Evolutionary conservation across 2,797 vertebrate genomes (phyloP), one percentile per base, ranked within the genome.

Genomic region (Chelon auratus): DNA sequence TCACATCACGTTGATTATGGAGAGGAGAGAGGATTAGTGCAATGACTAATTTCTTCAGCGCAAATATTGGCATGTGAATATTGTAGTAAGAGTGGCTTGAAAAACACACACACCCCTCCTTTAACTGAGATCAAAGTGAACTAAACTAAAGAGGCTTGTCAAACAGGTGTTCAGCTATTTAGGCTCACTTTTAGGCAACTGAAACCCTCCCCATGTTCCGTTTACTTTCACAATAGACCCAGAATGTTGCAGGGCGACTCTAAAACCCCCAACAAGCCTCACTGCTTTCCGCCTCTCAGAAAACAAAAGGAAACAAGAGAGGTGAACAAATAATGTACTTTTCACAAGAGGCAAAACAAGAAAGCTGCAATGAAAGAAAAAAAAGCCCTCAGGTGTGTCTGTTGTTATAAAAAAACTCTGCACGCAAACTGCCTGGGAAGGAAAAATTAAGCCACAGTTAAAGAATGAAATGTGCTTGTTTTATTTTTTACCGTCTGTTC

Each of bases 371-470:
- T 18, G 40, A 20, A 9, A 1, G 59, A 47, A 30, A 61, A 18
- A 37, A 54, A 37, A 37, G 11, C 50, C 68, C 59, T 48, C 3
- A 17, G 36, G 42, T 37, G 36, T 55, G 68, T 78, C 58, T 57
- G 61, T 53, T 67, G 53, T 84, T 20, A 42, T 58, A 60, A 59
- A 22, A 22, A 74, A 52, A 77, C 48, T 65, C 64, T 69, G 54
- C 57, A 64, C 64, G 77, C 56, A 65, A 20, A 55, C 45, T 68
- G 57, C 59, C 65, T 40, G 62, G 60, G 67, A 58, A 36, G 72
- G 53, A 69, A 73, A 84, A 66, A 33, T 61, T 12, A 86, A 84
- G 75, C 82, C 87, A 86, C 87, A 81, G 65, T 42, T 52, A 17
- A 81, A 75, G 68, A 90, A 85, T 84, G 78, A 79, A 80, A 45